phyloP scores from a whole-genome alignment of 53 echinoderm and acorn worm species.

The Temnopleurus reevesii region DNA sequence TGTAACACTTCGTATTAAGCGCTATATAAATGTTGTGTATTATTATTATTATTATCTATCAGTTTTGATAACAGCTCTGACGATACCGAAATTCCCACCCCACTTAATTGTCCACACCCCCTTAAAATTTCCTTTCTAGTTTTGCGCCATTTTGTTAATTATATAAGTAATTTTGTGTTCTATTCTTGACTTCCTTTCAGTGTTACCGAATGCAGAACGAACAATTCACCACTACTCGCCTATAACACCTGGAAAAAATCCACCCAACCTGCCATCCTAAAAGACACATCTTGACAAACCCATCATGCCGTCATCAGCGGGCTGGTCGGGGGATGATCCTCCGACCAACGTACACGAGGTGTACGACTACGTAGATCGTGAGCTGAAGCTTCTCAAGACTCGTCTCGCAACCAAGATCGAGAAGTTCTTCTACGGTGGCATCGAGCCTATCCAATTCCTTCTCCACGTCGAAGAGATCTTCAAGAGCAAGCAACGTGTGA shows the following conservation, averaged over 20 bases:
- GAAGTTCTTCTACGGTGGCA: conserved; percentile 86
- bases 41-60: too few species aligned
- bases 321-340: conserved; percentile 80
- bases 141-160: too few species aligned
- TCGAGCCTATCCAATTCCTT: conserved; percentile 88
- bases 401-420: conserved; percentile 80
- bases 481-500: conserved; percentile 92
- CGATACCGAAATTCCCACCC: too few species aligned
- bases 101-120: too few species aligned
- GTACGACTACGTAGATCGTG: conserved; percentile 87
- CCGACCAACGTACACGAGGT: conserved; percentile 79
- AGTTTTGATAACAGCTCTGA: too few species aligned
- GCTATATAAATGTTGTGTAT: too few species aligned
- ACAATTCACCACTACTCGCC: background rate
- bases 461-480: conserved; percentile 93
- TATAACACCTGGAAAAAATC: background rate
- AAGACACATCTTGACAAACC: background rate
- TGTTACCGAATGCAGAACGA: background rate
- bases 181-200: too few species aligned
- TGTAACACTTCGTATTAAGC: too few species aligned
- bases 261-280: background rate
- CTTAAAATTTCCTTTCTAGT: too few species aligned
- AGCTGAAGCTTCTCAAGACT: conserved; percentile 71
- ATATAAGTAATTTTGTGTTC: too few species aligned
- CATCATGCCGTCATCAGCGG: conserved; percentile 51